Conservation (phyloP, 2,113 vertebrate genomes). For the Oxyura jamaicensis region DNA sequence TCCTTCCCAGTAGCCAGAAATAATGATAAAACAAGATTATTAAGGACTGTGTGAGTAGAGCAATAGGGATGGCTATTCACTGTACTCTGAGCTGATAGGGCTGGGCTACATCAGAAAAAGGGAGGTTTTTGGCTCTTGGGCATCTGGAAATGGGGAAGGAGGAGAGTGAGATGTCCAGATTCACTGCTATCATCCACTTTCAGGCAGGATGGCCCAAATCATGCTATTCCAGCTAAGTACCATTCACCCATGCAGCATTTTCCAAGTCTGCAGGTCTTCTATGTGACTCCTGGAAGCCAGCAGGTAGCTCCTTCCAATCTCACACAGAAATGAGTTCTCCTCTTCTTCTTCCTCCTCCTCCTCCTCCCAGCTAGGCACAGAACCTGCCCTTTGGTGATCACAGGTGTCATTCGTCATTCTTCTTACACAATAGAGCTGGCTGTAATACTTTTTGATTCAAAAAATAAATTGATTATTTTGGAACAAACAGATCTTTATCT, state of each 20-base stretch:
- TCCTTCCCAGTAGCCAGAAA: neutral
- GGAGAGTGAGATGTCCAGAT: neutral
- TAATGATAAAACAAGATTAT: neutral
- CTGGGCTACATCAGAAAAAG: neutral
- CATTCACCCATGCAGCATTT: accelerated
- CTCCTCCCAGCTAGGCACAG: neutral
- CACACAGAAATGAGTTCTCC: neutral
- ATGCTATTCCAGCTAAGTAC: neutral
- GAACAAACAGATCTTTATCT: neutral
- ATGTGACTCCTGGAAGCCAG: neutral
- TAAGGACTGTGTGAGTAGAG: neutral
- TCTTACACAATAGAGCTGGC: neutral
- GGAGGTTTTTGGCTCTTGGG: neutral
- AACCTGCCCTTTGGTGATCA: neutral
- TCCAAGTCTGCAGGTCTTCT: neutral
- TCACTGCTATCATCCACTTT: neutral
- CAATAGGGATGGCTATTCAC: neutral
- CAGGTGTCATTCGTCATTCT: neutral
- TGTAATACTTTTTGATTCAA: neutral
- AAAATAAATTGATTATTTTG: neutral
- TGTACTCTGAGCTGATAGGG: neutral
- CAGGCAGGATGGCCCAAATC: neutral
- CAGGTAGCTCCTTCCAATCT: neutral
- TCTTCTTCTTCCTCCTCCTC: neutral
- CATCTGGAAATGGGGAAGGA: neutral